Conservation (phyloP, 2,113 vertebrate genomes). For the Mesocricetus auratus region DNA sequence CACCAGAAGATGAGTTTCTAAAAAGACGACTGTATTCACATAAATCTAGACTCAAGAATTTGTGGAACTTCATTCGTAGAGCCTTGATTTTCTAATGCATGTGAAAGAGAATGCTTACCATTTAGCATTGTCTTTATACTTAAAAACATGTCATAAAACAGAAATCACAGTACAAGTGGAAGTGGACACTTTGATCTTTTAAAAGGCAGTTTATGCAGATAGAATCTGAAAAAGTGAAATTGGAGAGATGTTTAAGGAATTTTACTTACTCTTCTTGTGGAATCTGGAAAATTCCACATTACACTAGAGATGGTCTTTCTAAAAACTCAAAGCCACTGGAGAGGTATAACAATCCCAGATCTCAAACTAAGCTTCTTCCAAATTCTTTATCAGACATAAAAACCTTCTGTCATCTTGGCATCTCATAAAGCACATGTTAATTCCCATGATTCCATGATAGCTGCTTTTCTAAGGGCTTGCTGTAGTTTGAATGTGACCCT, state of each 20-base stretch:
- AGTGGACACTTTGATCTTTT: not conserved
- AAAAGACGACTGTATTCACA: not conserved
- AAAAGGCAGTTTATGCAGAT: not conserved
- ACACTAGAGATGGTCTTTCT: not conserved
- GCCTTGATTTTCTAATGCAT: slow-evolving; percentile 5
- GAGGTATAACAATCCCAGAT: not conserved
- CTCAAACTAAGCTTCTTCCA: slow-evolving; percentile 9
- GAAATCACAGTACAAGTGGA: slow-evolving; percentile 17
- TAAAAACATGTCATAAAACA: slow-evolving; percentile 26
- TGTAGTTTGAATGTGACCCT: not conserved
- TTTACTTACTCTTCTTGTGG: not conserved
- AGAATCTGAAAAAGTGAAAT: slow-evolving; percentile 44
- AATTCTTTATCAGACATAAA: slow-evolving; percentile 11
- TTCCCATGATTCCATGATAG: not conserved
- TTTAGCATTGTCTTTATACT: not conserved
- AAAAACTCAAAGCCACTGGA: not conserved
- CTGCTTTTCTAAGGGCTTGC: not conserved
- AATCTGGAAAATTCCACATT: not conserved
- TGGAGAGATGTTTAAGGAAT: not conserved
- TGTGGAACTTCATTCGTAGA: slow-evolving; percentile 30
- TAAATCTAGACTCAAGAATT: slow-evolving; percentile 11
- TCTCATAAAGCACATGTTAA: not conserved
- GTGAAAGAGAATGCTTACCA: not conserved
- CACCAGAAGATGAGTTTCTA: not conserved
- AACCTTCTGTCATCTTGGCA: not conserved